Evolutionary conservation across 2,113 vertebrate genomes (phyloP).

Genomic region (Turnix velox): DNA sequence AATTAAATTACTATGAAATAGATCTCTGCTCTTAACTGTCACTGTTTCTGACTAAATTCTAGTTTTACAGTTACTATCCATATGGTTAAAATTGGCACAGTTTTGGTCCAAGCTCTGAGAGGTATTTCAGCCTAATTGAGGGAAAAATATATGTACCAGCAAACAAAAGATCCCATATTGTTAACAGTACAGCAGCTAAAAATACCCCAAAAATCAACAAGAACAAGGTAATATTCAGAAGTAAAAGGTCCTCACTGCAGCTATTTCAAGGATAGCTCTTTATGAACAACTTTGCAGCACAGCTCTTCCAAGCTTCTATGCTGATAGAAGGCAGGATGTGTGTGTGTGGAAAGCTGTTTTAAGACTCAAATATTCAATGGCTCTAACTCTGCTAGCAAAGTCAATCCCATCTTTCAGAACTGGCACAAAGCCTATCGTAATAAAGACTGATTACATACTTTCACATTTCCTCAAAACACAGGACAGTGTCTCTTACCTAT

Average conservation of each 20-base stretch:
- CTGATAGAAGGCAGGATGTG: too few relatives aligned
- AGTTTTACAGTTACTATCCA: neutral
- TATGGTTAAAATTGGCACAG: neutral
- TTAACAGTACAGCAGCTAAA: neutral
- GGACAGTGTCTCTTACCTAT: slow-evolving; percentile 80
- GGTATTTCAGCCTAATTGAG: neutral
- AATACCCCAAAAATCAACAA: neutral
- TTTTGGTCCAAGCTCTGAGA: neutral
- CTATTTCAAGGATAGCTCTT: neutral
- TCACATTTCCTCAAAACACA: neutral
- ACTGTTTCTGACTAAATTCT: neutral
- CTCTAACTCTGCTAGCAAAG: neutral
- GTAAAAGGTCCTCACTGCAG: neutral
- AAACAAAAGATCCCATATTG: neutral
- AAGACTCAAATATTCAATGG: neutral
- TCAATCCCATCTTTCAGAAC: neutral
- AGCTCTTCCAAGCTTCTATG: neutral
- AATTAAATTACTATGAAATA: neutral
- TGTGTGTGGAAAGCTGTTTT: neutral
- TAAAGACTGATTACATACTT: neutral
- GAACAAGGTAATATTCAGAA: neutral
- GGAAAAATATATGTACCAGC: neutral
- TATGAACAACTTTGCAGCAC: rapidly evolving
- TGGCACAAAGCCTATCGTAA: neutral
- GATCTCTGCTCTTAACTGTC: neutral